Base-by-base conservation (phyloP, 1,140 invertebrate genomes). In the Metopolophium dirhodum region DNA sequence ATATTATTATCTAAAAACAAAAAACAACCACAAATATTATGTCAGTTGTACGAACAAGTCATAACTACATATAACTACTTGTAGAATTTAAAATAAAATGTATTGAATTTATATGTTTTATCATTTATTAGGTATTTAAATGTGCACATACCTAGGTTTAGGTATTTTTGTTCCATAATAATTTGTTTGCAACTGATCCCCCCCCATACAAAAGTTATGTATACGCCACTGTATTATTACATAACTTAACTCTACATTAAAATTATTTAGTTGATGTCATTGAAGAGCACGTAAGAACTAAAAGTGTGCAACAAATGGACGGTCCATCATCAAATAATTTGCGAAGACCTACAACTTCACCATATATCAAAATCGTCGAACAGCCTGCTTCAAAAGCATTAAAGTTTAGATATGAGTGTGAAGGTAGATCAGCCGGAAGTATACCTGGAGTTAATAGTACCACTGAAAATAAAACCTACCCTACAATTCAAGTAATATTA, bases 371-470 rank as follows among this genome's bases (percentile, higher is more conserved):
- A 94, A 99, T 99, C 87, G 95, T 97, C 26, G 98, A 99, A 95
- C 98, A 99, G 95, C 99, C 99, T 4, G 98, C 98, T 47, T 96
- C 97, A 23, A 98, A 99, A 95, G 98, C 98, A 0, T 96, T 99
- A 30, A 96, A 98, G 94, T 98, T 95, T 95, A 96, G 98, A 14
- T 99, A 99, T 95, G 98, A 99, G 95, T 99, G 99, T 96, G 99
- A 99, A 95, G 98, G 98, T 3, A 96, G 99, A 95, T 99, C 98
- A 14, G 98, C 99, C 87, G 98, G 99, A 30, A 98, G 98, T 93
- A 98, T 99, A 94, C 98, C 98, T 8, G 99, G 99, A 77, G 97
- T 97, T 87, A 97, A 96, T 94, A 98, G 98, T 94, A 98, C 97
- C 14, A 96, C 97, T 8, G 98, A 99, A 94, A 97, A 98, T 95